These are phyloP conservation scores for Babyrousa celebensis DNA, from an alignment of 2,797 vertebrate genomes.

Conservation along the genomic window DNA sequence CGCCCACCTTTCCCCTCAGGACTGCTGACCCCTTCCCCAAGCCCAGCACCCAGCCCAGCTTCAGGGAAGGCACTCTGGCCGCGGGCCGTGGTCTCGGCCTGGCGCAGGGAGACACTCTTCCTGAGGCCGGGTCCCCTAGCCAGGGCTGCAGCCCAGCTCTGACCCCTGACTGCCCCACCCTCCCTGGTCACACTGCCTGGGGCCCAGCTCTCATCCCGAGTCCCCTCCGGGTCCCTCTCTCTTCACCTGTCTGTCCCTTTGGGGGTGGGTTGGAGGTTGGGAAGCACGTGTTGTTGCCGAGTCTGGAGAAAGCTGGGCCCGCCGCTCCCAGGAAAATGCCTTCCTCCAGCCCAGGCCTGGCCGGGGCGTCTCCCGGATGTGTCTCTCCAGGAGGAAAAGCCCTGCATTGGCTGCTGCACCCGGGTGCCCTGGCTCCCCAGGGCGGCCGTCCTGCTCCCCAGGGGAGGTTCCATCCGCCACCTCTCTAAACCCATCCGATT, in stretches of 20 bases:
- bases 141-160: neutral
- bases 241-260: fast-evolving
- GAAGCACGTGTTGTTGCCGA: neutral
- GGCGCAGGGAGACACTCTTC: neutral
- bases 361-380: too few species aligned
- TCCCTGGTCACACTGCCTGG: neutral
- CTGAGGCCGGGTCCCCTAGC: fast-evolving
- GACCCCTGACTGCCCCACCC: too few species aligned
- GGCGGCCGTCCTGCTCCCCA: neutral
- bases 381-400: neutral
- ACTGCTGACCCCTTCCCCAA: too few species aligned
- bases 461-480: neutral
- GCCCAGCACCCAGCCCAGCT: neutral
- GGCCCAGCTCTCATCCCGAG: neutral
- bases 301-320: neutral
- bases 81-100: neutral
- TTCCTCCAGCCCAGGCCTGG: too few species aligned
- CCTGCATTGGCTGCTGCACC: too few species aligned
- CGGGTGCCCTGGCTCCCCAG: neutral
- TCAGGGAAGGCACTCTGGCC: neutral
- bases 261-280: neutral
- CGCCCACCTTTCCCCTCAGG: neutral
- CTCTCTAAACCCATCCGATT: neutral
- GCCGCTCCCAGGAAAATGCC: neutral
- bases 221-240: neutral